A percentile compares a stretch with the other conserved stretches of the same genome.
Evolutionary conservation across 2,888 invertebrate genomes (phyloP).

Genomic region (Magallana nippona): DNA sequence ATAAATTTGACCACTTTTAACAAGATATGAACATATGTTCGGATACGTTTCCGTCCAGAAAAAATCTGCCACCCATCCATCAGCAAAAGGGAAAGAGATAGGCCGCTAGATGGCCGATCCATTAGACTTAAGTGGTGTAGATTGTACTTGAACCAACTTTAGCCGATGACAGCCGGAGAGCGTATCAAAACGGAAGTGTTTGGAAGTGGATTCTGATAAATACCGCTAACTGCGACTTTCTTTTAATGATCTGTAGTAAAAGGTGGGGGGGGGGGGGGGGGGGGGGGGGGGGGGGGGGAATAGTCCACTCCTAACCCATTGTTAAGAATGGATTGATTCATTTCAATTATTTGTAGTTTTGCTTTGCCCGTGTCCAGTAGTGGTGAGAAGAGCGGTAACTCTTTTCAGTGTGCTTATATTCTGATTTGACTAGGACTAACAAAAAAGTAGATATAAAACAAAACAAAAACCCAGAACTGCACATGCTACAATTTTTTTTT

Average conservation of each 20-base stretch:
- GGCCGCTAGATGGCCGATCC: slow-evolving; percentile 6
- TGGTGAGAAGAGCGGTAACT: too few species aligned
- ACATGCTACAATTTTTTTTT: too few species aligned
- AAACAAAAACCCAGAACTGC: too few species aligned
- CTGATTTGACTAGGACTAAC: too few species aligned
- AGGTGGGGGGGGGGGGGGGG: too few species aligned
- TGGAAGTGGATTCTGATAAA: slow-evolving; percentile 15
- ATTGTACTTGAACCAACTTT: slow-evolving; percentile 19
- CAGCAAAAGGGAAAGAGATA: slow-evolving; percentile 34
- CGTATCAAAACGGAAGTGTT: slow-evolving; percentile 24
- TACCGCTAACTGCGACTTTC: not conserved
- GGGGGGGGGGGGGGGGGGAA: too few species aligned
- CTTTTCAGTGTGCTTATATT: too few species aligned
- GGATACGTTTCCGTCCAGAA: slow-evolving; percentile 31
- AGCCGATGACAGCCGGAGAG: slow-evolving; percentile 29
- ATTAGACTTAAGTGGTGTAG: slow-evolving; percentile 29
- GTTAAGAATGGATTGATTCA: too few species aligned
- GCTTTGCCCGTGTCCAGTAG: too few species aligned
- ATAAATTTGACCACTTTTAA: slow-evolving; percentile 32
- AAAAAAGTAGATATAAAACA: too few species aligned
- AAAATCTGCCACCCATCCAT: slow-evolving; percentile 37
- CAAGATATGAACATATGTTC: slow-evolving; percentile 39
- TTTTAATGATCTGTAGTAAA: not conserved
- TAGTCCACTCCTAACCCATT: too few species aligned
- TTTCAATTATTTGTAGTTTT: too few species aligned